Conservation (phyloP, 2,797 vertebrate genomes). For the Tragelaphus eurycerus region DNA sequence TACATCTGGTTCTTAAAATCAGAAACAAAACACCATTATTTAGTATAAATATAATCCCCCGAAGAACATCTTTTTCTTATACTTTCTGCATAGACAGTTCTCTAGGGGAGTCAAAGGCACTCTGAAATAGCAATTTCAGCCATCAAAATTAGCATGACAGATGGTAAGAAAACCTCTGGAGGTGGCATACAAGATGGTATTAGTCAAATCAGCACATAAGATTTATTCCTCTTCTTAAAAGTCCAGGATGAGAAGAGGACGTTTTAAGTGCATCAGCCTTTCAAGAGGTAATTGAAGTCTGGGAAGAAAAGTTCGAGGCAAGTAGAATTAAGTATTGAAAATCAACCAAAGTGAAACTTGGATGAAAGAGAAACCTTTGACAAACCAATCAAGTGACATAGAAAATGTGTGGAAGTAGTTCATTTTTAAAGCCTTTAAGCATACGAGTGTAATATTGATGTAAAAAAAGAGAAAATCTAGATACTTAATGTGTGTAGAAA, state of each 20-base stretch:
- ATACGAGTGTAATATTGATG: background rate
- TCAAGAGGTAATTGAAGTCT: background rate
- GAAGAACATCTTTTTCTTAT: background rate
- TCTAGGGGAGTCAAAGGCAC: background rate
- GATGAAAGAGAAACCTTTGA: background rate
- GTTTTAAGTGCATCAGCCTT: background rate
- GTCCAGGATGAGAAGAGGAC: background rate
- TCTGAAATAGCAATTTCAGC: background rate
- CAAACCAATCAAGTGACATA: background rate
- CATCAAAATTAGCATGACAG: background rate
- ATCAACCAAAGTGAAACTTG: background rate
- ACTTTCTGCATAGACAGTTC: background rate
- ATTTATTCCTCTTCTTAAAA: background rate
- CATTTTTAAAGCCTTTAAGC: background rate
- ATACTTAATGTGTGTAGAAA: background rate
- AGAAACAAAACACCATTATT: background rate
- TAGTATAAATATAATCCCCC: background rate
- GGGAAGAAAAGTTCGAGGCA: background rate
- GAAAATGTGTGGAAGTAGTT: background rate
- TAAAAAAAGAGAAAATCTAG: background rate
- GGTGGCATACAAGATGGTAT: background rate
- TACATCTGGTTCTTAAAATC: constrained; percentile 18
- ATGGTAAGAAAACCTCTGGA: background rate
- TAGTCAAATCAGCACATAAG: background rate
- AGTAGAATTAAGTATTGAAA: background rate